These are phyloP conservation scores for Threskiornis aethiopicus DNA, from an alignment of 2,797 vertebrate species.

Conservation along the genomic window DNA sequence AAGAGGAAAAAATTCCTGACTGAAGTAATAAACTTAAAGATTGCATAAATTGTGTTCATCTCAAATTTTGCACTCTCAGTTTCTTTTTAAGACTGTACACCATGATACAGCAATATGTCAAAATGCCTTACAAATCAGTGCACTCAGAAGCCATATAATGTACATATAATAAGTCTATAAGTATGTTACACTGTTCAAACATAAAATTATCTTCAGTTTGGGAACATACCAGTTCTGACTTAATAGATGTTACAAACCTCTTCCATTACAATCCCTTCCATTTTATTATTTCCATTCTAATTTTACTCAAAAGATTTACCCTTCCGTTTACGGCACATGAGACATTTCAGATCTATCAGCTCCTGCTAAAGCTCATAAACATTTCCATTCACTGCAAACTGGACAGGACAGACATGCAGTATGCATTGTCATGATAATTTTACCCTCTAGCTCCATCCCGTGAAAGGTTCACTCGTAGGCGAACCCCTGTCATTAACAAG, in stretches of 20 bases:
- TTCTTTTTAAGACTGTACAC: not conserved
- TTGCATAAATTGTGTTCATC: not conserved
- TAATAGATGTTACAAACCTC: not conserved
- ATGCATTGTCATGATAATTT: not conserved
- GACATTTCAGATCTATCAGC: not conserved
- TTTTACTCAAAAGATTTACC: not conserved
- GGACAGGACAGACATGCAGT: not conserved
- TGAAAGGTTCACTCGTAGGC: not conserved
- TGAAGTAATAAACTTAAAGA: not conserved
- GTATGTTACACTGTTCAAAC: not conserved
- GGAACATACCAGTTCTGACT: not conserved
- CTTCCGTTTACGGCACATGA: not conserved
- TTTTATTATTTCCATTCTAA: not conserved
- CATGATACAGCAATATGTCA: not conserved
- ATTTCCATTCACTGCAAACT: not conserved
- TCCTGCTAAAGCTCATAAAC: not conserved
- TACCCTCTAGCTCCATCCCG: not conserved
- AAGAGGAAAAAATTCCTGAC: not conserved
- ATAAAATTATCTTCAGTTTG: not conserved
- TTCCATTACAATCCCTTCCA: not conserved
- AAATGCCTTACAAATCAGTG: not conserved
- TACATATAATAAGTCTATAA: not conserved
- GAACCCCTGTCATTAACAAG: not conserved
- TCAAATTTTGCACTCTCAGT: not conserved
- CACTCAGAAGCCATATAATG: accelerated